Evolutionary conservation across 2,797 vertebrate species (phyloP), one percentile per base, ranked within the genome.

Genomic region (Macroramphosus scolopax): DNA sequence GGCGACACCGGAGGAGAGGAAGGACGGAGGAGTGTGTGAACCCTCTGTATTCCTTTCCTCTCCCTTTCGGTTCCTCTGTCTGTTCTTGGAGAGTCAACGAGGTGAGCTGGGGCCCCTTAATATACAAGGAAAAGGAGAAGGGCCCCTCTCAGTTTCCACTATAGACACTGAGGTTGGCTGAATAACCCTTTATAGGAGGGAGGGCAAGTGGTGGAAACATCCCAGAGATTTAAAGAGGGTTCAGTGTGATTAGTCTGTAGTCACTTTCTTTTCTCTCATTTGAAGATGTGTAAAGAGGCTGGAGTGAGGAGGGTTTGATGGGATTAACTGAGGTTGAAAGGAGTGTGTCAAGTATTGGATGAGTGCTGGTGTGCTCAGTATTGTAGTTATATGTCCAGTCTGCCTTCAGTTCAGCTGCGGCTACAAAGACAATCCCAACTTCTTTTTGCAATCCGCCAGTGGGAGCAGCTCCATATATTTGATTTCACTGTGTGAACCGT

Each of bases 11-110:
- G 52, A 66, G 51, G 55, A 70, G 67, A 67, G 65, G 66, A 69
- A 80, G 80, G 63, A 80, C 15, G 62, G 51, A 66, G 41, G 75
- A 69, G 62, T 78, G 70, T 66, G 67, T 66, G 75, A 78, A 54
- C 58, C 72, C 52, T 51, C 57, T 3, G 43, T 61, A 24, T 41
- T 35, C 53, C 62, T 64, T 69, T 71, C 51, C 59, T 51, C 38
- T 51, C 42, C 40, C 35, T 38, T 65, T 71, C 25, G 3, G 25
- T 49, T 52, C 72, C 56, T 36, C 33, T 43, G 31, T 62, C 35
- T 64, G 40, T 56, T 52, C 55, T 58, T 33, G 28, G 47, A 47
- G 71, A 72, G 76, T 78, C 75, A 70, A 57, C 72, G 72, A 61
- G 51, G 57, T 64, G 73, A 76, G 45, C 40, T 33, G 4, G 35